These are phyloP conservation scores for Tachyglossus aculeatus DNA, from an alignment of 2,797 vertebrate species.

Conservation along the genomic window DNA sequence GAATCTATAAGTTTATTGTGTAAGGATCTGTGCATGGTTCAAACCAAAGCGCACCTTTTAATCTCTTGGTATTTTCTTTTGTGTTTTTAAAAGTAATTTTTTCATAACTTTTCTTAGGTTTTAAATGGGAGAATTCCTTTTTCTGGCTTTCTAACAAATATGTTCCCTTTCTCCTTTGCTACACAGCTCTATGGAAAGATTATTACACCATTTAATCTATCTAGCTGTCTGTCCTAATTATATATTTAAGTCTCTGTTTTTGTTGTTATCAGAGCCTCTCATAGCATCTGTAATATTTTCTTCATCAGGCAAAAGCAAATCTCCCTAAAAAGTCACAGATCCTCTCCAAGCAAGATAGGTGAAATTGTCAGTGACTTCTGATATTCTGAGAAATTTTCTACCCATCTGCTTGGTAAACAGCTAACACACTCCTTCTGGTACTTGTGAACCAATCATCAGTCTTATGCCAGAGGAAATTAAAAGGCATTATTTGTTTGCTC, in stretches of 20 bases:
- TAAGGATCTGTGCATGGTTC: conserved; percentile 11
- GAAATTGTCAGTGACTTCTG: neutral
- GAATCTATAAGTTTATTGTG: conserved; percentile 29
- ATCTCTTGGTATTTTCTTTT: too few relatives aligned
- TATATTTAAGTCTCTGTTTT: neutral
- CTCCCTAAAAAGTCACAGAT: neutral
- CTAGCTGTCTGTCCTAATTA: neutral
- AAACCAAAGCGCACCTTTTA: neutral
- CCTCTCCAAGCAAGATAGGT: conserved; percentile 23
- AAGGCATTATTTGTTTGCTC: conserved; percentile 12
- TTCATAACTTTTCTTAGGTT: neutral
- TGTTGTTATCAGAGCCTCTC: neutral
- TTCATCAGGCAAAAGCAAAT: neutral
- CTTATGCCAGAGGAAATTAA: conserved; percentile 41
- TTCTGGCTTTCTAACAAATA: neutral
- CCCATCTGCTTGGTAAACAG: conserved; percentile 35
- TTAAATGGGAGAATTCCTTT: neutral
- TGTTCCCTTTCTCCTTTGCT: neutral
- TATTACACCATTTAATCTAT: neutral
- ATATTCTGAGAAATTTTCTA: conserved; percentile 2
- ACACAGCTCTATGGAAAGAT: neutral
- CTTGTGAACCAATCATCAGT: conserved; percentile 35
- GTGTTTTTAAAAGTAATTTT: too few relatives aligned
- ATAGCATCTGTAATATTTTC: neutral
- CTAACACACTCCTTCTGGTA: conserved; percentile 35